phyloP scores from a whole-genome alignment of 2,113 vertebrate genomes.

The Pelecanus crispus region DNA sequence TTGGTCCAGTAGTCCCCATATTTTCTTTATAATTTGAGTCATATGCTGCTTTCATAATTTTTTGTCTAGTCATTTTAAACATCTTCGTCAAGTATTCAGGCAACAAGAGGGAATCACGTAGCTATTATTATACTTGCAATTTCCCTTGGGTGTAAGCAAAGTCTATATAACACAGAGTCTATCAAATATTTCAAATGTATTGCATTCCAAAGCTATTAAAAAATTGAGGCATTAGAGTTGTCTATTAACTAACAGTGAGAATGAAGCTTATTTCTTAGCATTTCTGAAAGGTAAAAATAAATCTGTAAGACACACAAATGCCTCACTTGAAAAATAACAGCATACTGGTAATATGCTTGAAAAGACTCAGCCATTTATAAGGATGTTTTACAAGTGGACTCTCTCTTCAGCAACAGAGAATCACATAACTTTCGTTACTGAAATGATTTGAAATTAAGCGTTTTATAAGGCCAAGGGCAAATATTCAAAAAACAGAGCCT shows the following conservation, averaged over 20 bases:
- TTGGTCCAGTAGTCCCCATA: not conserved
- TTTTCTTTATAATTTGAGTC: conserved; percentile 26
- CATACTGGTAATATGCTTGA: not conserved
- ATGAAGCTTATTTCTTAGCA: not conserved
- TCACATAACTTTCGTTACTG: not conserved
- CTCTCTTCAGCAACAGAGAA: not conserved
- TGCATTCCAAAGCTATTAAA: not conserved
- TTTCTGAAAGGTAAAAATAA: conserved; percentile 1
- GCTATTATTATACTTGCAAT: not conserved
- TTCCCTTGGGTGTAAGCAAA: not conserved
- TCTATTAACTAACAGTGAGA: not conserved
- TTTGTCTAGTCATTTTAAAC: conserved; percentile 45
- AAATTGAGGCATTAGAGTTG: not conserved
- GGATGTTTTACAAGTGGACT: not conserved
- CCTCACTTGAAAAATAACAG: not conserved
- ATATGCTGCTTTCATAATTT: conserved; percentile 26
- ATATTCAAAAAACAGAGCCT: not conserved
- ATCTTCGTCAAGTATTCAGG: not conserved
- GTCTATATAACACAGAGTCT: not conserved
- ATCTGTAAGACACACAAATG: not conserved
- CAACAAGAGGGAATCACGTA: not conserved
- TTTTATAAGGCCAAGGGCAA: not conserved
- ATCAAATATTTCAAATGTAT: not conserved
- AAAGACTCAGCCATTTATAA: not conserved
- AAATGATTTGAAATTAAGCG: not conserved